Evolutionary conservation across 1,140 invertebrate genomes (phyloP), one percentile per base, ranked within the genome.

Genomic region (Teleogryllus occipitalis): DNA sequence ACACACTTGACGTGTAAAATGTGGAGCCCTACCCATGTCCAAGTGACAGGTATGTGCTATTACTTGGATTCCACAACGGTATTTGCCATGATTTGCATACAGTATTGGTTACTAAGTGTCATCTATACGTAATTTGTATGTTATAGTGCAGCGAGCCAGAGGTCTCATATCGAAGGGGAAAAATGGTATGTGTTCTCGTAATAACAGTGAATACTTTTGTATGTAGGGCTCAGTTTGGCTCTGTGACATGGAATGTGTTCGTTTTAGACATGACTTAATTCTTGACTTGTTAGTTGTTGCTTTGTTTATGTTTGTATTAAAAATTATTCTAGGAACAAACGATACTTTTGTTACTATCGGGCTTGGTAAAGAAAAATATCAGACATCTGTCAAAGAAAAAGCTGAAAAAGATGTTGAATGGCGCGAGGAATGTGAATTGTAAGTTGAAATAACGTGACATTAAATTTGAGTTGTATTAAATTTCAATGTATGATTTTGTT

Each of bases 401-500:
- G 90, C 93, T 21, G 86, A 88, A 77, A 89, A 92, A 81, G 92
- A 92, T 84, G 93, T 96, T 22, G 95, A 96, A 87, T 98, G 97
- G 97, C 92, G 95, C 85, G 97, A 98, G 87, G 96, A 98, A 90
- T 98, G 97, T 87, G 96, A 98, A 88, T 87, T 98, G 90, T 95
- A 90, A 90, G 91, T 47, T 73, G 15, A 73, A 65, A 47, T 15
- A 73, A 73, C 46, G 18, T 21, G 18, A 39, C 10, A 21, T 54
- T 5, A 72, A 65, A 27, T 39, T 18, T 8, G 18, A 4, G n/a
- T 78, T 21, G 18, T 65, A 14, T 18, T 65, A 14, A 18, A 65
- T 18, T 18, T 65, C 18, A 18, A 65, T 18, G 18, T 78, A 74
- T 81, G 72, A 49, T 75, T 82, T 82, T 82, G 82, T 76, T 39